Conservation (phyloP, 2,797 vertebrate species). For the Antennarius maculatus region DNA sequence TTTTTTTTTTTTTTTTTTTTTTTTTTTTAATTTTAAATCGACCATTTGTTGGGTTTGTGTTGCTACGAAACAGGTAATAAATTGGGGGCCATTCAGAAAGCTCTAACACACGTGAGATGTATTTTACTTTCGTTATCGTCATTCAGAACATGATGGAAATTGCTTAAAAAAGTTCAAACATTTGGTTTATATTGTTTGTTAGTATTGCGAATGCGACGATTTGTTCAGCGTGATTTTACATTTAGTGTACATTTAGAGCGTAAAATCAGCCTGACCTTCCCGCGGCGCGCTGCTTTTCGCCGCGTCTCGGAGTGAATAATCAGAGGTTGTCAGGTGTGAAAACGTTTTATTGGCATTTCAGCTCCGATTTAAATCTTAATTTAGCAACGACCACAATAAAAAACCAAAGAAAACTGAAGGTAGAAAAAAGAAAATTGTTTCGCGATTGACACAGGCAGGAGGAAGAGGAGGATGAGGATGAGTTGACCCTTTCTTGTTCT, state of each 20-base stretch:
- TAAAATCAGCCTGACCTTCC: background rate
- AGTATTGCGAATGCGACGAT: background rate
- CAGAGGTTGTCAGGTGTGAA: background rate
- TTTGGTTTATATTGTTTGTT: no score
- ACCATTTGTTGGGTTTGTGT: conserved; percentile 3
- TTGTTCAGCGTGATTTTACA: background rate
- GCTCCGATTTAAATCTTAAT: conserved; percentile 11
- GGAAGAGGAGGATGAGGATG: conserved; percentile 25
- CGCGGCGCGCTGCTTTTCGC: background rate
- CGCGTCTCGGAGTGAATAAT: conserved; percentile 1
- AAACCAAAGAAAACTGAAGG: conserved; percentile 8
- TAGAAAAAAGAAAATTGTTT: conserved; percentile 19
- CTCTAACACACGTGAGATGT: background rate
- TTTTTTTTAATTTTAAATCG: conserved; percentile 21
- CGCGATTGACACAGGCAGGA: conserved; percentile 19
- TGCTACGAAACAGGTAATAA: conserved; percentile 28
- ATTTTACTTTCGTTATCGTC: background rate
- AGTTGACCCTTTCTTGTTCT: conserved; percentile 60
- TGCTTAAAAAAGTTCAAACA: no score
- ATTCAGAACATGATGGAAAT: no score
- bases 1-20: conserved; percentile 18
- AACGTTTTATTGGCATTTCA: conserved; percentile 4
- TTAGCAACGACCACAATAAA: background rate
- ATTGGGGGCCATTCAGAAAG: conserved; percentile 11
- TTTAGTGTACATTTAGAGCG: background rate